Conservation (phyloP, 2,113 vertebrate genomes). For the Coracopsis vasa region DNA sequence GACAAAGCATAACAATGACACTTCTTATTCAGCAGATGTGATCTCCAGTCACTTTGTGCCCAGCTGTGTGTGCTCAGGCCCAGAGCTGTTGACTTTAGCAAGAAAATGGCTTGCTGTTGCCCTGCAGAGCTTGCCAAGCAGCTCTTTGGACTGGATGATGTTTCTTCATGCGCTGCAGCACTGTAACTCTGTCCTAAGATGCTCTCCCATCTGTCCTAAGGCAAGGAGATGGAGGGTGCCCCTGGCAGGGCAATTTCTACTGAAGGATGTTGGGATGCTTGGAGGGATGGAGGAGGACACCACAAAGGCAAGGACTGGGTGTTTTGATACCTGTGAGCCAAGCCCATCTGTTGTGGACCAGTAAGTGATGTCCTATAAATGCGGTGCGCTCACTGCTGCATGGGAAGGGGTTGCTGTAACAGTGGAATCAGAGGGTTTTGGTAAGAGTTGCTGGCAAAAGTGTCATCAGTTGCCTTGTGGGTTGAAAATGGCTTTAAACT, state of each 20-base stretch:
- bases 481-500: conserved; percentile 24
- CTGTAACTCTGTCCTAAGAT: neutral
- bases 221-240: neutral
- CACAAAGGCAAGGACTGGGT: neutral
- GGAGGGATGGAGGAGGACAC: neutral
- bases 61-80: conserved; percentile 62
- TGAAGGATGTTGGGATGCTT: neutral
- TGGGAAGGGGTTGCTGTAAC: neutral
- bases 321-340: neutral
- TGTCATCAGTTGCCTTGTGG: neutral
- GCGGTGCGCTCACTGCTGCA: neutral
- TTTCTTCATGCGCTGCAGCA: neutral
- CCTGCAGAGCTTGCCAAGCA: neutral
- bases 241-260: neutral
- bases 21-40: conserved; percentile 60
- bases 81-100: conserved; percentile 42
- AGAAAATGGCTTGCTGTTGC: neutral
- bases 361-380: neutral
- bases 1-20: conserved; percentile 61
- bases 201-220: neutral
- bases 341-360: neutral
- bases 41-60: conserved; percentile 13
- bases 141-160: neutral
- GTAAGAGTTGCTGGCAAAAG: conserved; percentile 1
- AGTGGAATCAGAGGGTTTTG: neutral